A percentile compares a stretch with the other conserved stretches of the same genome.
phyloP scores from a whole-genome alignment of 2,888 invertebrate genomes.

The Itoplectis maculator region DNA sequence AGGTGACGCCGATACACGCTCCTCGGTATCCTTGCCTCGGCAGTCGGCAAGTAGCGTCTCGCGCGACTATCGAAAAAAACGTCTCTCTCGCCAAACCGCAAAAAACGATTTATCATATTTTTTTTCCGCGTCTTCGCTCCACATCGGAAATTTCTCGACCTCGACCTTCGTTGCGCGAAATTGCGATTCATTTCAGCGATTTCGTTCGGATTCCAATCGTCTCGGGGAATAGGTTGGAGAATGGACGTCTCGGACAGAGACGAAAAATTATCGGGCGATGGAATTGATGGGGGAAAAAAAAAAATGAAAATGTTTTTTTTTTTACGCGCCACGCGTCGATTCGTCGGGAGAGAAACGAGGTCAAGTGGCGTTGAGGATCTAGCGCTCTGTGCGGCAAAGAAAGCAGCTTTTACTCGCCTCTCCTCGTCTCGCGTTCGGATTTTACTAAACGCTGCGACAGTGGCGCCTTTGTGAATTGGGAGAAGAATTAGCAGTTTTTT shows the following conservation, averaged over 20 bases:
- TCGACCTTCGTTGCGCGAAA: no score
- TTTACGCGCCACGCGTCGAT: background rate
- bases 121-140: background rate
- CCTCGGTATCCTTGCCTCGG: background rate
- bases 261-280: background rate
- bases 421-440: background rate
- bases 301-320: background rate
- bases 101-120: background rate
- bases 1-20: constrained; percentile 3
- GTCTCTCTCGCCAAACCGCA: background rate
- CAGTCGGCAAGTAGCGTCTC: constrained; percentile 7
- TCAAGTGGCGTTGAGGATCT: constrained; percentile 11
- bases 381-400: constrained; percentile 19
- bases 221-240: background rate
- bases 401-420: constrained; percentile 18
- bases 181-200: background rate
- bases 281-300: background rate
- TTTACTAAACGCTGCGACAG: background rate
- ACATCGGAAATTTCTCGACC: no score
- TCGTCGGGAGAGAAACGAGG: constrained; percentile 7
- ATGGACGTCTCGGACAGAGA: background rate
- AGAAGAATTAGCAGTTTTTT: background rate
- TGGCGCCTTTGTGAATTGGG: constrained; percentile 7
- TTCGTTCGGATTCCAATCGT: background rate
- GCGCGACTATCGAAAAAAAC: constrained; percentile 4